Base-by-base conservation (phyloP, 2,888 invertebrate genomes). In the Aspidiotus rigidus region DNA sequence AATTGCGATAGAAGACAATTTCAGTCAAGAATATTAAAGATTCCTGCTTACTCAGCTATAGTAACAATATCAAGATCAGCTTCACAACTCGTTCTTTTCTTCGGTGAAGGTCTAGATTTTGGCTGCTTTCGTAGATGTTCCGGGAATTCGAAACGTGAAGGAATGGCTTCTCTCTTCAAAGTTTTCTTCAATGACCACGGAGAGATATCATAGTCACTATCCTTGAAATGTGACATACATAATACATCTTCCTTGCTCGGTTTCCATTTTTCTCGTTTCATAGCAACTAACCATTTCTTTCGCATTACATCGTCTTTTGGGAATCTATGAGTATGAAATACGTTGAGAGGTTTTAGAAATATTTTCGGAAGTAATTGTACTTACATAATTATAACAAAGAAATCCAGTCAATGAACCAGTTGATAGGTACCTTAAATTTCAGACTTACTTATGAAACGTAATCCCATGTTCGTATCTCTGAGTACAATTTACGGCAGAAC, bases 131-230 rank as follows among this genome's bases (percentile, higher is more conserved):
- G 41, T 13, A 64, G 53, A 57, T 41, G 16, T 16, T 40, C 53
- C 10, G 16, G 64, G 41, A 64, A 64, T 39, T 57, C 64, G 56
- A 64, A 56, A 40, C 44, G 44, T 41, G 64, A 64, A 56, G 64
- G 56, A 13, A 64, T 16, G 44, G 64, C 57, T 55, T 64, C 56
- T 49, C 16, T 41, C 53, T 42, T 64, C 10, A 64, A 41, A 11
- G 41, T 56, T 16, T 64, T 64, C 17, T 57, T 40, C 7, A 15
- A 54, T 49, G 56, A 41, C 57, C 57, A 64, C 15, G 42, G 41
- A 56, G 1, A 56, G 16, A 64, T 41, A 64, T 64, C 44, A 16
- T 64, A 64, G 17, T 53, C 44, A 56, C 16, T 15, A n/a, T 56
- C 16, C n/a, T 44, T 56, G 15, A 56, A 56, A n/a, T 56, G 56